Conservation (phyloP, 1,140 invertebrate species). For the Coboldia fuscipes region DNA sequence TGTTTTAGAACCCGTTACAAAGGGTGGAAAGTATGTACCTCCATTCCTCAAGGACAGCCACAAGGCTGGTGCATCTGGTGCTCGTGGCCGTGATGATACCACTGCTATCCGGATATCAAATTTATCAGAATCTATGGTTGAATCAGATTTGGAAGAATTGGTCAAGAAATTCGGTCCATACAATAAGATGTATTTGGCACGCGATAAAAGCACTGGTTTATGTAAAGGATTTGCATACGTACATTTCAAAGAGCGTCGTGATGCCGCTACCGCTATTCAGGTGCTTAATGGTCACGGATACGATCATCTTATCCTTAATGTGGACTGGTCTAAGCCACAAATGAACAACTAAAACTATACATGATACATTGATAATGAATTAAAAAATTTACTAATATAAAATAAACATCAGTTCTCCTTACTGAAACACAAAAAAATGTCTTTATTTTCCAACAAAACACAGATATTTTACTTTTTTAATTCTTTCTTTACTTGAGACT, state of each 20-base stretch:
- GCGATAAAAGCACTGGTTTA: constrained; percentile 61
- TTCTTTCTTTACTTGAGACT: too few species aligned
- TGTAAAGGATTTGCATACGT: constrained; percentile 94
- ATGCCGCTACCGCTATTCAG: constrained; percentile 80
- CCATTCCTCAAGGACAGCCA: constrained; percentile 70
- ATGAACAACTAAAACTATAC: constrained; percentile 11
- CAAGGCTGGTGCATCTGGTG: constrained; percentile 47
- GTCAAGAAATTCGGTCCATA: constrained; percentile 37
- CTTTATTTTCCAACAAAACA: too few species aligned
- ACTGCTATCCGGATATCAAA: constrained; percentile 87
- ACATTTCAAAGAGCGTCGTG: constrained; percentile 72
- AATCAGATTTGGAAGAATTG: constrained; percentile 79
- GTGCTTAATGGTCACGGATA: constrained; percentile 88
- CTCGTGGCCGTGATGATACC: constrained; percentile 42
- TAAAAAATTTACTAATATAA: too few species aligned
- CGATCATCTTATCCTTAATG: constrained; percentile 93
- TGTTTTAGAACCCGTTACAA: constrained; percentile 18
- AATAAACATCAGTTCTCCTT: too few species aligned
- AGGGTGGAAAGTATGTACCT: constrained; percentile 55
- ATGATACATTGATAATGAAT: too few species aligned
- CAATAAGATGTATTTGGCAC: constrained; percentile 72
- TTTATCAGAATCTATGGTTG: constrained; percentile 78
- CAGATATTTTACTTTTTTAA: too few species aligned
- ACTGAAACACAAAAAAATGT: too few species aligned
- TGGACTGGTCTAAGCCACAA: constrained; percentile 93